A percentile compares a stretch with the other conserved stretches of the same genome.
These are phyloP conservation scores for Zaprionus vittiger DNA, from an alignment of 1,140 invertebrate genomes.

Conservation along the genomic window DNA sequence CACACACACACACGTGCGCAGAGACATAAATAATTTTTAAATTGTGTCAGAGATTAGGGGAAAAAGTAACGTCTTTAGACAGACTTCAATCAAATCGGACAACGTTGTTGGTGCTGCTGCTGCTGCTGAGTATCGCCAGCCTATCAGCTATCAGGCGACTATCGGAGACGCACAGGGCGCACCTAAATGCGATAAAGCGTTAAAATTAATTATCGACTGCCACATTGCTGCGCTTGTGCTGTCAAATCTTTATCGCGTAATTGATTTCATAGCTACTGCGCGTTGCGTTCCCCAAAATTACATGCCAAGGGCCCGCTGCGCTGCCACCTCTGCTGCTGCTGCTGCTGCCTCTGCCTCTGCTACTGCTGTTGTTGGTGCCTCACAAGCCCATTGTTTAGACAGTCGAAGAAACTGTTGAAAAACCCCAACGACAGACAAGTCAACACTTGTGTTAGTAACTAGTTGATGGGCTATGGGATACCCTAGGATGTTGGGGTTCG, in stretches of 20 bases:
- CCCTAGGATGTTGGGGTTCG: neutral
- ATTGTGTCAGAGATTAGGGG: constrained; percentile 74
- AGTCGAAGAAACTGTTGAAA: constrained; percentile 40
- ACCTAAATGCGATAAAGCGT: constrained; percentile 80
- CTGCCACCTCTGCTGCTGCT: neutral
- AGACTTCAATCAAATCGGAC: constrained; percentile 79
- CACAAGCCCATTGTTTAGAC: constrained; percentile 56
- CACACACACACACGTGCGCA: constrained; percentile 34
- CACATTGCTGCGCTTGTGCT: constrained; percentile 77
- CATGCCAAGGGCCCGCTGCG: constrained; percentile 49
- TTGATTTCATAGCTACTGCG: constrained; percentile 83
- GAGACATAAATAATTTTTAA: constrained; percentile 61
- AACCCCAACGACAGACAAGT: constrained; percentile 31
- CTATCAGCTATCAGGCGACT: constrained; percentile 52
- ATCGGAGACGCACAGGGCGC: constrained; percentile 48
- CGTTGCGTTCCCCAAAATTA: constrained; percentile 79
- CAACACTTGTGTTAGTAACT: neutral
- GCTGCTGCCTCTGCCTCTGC: too few species aligned
- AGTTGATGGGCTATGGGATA: neutral
- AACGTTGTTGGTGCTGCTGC: constrained; percentile 26
- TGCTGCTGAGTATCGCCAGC: constrained; percentile 35
- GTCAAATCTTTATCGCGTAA: constrained; percentile 83
- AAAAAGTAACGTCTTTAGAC: constrained; percentile 57
- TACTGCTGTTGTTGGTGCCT: neutral
- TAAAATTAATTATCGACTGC: constrained; percentile 82